Percentiles rank a stretch among this genome's conserved stretches.
phyloP scores from a whole-genome alignment of 2,113 vertebrate species.

The Campylorhamphus procurvoides region DNA sequence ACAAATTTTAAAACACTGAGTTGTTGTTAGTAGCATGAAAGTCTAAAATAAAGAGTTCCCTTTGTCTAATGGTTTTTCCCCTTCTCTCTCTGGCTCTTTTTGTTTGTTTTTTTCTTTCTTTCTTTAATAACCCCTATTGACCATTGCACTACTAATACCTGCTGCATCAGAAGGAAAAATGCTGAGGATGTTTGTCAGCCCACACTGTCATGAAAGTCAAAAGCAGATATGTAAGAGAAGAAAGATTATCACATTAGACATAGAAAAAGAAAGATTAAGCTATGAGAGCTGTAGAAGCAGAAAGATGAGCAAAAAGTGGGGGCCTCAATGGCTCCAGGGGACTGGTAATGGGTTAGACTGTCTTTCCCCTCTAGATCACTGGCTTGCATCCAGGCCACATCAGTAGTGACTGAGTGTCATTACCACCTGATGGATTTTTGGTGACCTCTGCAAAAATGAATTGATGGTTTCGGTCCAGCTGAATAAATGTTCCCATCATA shows the following conservation, averaged over 20 bases:
- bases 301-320: slow-evolving; percentile 61
- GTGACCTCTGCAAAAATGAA: slow-evolving; percentile 56
- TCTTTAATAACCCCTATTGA: slow-evolving; percentile 24
- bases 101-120: fast-evolving
- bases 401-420: slow-evolving; percentile 56
- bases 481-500: slow-evolving; percentile 43
- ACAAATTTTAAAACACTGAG: not conserved
- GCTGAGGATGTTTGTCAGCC: slow-evolving; percentile 57
- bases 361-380: slow-evolving; percentile 57
- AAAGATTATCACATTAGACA: slow-evolving; percentile 65
- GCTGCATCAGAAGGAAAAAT: slow-evolving; percentile 32
- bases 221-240: slow-evolving; percentile 58
- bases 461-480: slow-evolving; percentile 44
- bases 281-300: slow-evolving; percentile 46
- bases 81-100: not conserved
- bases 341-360: slow-evolving; percentile 46
- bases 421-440: slow-evolving; percentile 63
- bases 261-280: slow-evolving; percentile 63
- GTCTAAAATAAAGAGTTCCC: not conserved
- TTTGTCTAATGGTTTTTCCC: not conserved
- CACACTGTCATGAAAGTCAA: slow-evolving; percentile 49
- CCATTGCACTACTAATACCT: slow-evolving; percentile 24
- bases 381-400: slow-evolving; percentile 54
- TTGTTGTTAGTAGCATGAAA: not conserved
- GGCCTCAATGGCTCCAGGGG: slow-evolving; percentile 18